Base-by-base conservation (phyloP, 2,113 vertebrate species). In the Apteryx mantelli region DNA sequence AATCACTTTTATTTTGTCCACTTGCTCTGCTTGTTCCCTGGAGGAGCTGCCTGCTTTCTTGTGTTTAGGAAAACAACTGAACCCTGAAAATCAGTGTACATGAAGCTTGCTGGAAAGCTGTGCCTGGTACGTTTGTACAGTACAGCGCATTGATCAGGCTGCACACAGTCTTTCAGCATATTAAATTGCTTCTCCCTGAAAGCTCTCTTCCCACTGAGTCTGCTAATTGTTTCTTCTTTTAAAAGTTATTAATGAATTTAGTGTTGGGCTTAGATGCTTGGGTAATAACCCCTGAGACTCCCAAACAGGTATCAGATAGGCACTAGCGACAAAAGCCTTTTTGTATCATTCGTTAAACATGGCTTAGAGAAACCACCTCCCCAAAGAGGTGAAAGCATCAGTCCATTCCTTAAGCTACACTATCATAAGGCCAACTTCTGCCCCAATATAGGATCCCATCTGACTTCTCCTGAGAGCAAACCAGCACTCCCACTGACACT, bases 151-250 rank as follows among this genome's bases (percentile, higher is more conserved):
- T 40, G 94, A 81, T 80, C 58, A 73, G 42, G 61, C 52, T 7
- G 53, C 86, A 53, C 36, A 55, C 77, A 8, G 64, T 26, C 83
- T 91, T 81, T 65, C 78, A 91, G 88, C 70, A 92, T 73, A 56
- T 82, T 66, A 82, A 91, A 96, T 56, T 86, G 79, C 82, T 91
- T 88, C 79, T 64, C 76, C 63, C 28, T 76, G 60, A 94, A 96
- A 95, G 76, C 79, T 74, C 68, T 94, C 89, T 90, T 91, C 93
- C 94, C 86, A 94, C 92, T 60, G 94, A 94, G 91, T 42, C 89
- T 92, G 71, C 34, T 95, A 92, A 97, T 82, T 94, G 92, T 84
- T 86, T 91, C 56, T 88, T 75, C 92, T 95, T 95, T 94, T 89
- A 78, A 28, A 95, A 96, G 91, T 90, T 91, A 78, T 63, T 77